Base-by-base conservation (phyloP, 2,797 vertebrate species). In the Mycteria americana region DNA sequence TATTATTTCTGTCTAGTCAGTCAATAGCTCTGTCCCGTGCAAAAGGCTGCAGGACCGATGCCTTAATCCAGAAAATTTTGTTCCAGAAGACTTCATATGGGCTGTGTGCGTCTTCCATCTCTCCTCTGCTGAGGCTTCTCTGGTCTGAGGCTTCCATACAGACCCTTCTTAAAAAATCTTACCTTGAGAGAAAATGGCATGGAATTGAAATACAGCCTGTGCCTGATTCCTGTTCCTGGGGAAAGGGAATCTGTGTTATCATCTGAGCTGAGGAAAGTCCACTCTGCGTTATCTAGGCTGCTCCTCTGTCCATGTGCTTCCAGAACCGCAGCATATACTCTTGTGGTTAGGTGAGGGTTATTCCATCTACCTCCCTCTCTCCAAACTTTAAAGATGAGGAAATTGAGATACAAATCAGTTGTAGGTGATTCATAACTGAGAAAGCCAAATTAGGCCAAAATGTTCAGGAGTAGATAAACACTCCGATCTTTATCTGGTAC, bases 341-440 rank as follows among this genome's bases (percentile, higher is more conserved):
- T 12, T 50, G 51, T 76, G 57, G 46, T 39, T 73, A 72, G 15
- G 10, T 45, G 70, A 68, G 57, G 57, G 60, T 78, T 89, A 72
- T 72, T 93, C 77, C 56, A 37, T 37, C 46, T 70, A 13, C 50
- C 54, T 59, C 17, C 9, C 31, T 77, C 45, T 93, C 79, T 48
- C 51, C 23, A 37, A 39, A 68, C 45, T 63, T 88, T 62, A 54
- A 45, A 41, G 89, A 68, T 19, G 45, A 93, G 78, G 65, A 91
- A 85, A 80, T 8, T 59, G 50, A 91, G 91, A 85, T 85, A 91
- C 31, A 69, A 60, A 91, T 75, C 84, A 85, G 53, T 63, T 31
- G 14, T 27, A 84, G 81, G 80, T 93, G 73, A 90, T 57, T 95
- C 92, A 86, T 93, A 93, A 88, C 45, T 35, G n/a, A 95, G 76